These are phyloP conservation scores for Spilosoma lubricipeda DNA, from an alignment of 2,888 invertebrate species.

Conservation along the genomic window DNA sequence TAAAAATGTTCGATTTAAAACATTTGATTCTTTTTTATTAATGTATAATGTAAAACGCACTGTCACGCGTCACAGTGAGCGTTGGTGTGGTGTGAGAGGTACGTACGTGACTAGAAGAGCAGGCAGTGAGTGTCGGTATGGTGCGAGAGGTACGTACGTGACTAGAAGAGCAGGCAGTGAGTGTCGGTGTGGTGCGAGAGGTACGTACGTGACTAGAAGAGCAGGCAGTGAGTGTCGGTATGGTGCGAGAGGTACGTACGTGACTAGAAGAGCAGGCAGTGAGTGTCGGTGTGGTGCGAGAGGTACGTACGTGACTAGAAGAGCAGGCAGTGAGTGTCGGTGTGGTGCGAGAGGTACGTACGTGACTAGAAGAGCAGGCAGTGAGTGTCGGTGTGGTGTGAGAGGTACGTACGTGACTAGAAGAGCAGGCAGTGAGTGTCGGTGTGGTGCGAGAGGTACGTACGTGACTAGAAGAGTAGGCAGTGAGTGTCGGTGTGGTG, in stretches of 20 bases:
- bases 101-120: constrained; percentile 64
- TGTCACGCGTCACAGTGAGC: too few species aligned
- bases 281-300: background rate
- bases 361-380: constrained; percentile 64
- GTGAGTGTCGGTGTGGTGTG: too few species aligned
- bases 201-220: constrained; percentile 64
- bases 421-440: constrained; percentile 55
- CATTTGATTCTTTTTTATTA: too few species aligned
- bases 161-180: constrained; percentile 67
- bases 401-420: constrained; percentile 51
- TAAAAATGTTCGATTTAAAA: background rate
- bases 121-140: too few species aligned
- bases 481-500: too few species aligned
- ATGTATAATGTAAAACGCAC: too few species aligned
- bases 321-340: too few species aligned
- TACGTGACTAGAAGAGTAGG: constrained; percentile 58
- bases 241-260: constrained; percentile 55
- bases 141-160: background rate
- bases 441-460: background rate
- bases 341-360: background rate
- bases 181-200: background rate
- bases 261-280: constrained; percentile 67
- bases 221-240: too few species aligned
- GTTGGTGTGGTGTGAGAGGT: background rate
- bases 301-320: constrained; percentile 49